phyloP scores from a whole-genome alignment of 2,888 invertebrate species.

The Xanthorhoe designata region DNA sequence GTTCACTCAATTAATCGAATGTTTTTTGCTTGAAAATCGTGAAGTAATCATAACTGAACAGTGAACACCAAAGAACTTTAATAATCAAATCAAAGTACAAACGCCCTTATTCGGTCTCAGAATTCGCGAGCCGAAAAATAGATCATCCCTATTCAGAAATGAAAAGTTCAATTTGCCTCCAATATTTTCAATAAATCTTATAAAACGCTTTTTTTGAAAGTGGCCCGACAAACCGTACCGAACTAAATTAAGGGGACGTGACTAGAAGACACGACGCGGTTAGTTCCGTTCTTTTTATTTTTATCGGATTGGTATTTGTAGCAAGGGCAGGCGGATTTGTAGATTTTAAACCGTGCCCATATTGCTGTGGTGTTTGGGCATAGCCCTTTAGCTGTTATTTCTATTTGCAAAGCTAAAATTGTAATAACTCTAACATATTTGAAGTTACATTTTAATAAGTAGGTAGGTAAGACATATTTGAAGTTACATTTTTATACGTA shows the following conservation, averaged over 20 bases:
- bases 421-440: no score
- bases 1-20: conserved; percentile 18
- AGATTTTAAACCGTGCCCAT: conserved; percentile 28
- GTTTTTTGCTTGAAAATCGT: conserved; percentile 1
- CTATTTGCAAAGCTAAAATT: not conserved
- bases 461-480: no score
- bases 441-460: no score
- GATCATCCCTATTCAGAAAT: conserved; percentile 26
- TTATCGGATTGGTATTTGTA: conserved; percentile 48
- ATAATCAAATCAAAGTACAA: not conserved
- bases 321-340: conserved; percentile 27
- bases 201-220: conserved; percentile 57
- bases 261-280: conserved; percentile 62
- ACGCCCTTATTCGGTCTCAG: conserved; percentile 18
- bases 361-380: conserved; percentile 27
- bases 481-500: no score
- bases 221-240: conserved; percentile 58
- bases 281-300: conserved; percentile 49
- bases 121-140: conserved; percentile 17
- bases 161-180: conserved; percentile 36
- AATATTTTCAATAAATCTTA: conserved; percentile 46
- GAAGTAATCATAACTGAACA: not conserved
- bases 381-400: not conserved
- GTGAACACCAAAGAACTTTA: not conserved
- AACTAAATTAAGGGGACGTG: conserved; percentile 67